These are phyloP conservation scores for Cottoperca gobio DNA, from an alignment of 2,797 vertebrate species.

Conservation along the genomic window DNA sequence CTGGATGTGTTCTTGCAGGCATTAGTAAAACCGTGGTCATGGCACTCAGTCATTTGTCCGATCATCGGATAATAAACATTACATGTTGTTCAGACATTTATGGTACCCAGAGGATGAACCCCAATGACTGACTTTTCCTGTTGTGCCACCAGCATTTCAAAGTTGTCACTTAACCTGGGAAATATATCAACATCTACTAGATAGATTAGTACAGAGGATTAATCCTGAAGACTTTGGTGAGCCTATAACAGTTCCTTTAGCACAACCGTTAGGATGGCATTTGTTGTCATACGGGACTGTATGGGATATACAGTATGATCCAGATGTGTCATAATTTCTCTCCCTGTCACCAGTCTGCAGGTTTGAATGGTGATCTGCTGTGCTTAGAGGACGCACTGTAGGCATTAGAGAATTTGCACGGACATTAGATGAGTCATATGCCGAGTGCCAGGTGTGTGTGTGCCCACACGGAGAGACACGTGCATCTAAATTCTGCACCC, in stretches of 20 bases:
- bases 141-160: too few relatives aligned
- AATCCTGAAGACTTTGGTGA: background rate
- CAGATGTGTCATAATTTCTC: slow-evolving; percentile 15
- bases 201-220: background rate
- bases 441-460: slow-evolving; percentile 38
- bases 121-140: too few relatives aligned
- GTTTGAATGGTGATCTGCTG: slow-evolving; percentile 40
- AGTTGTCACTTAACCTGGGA: too few relatives aligned
- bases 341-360: slow-evolving; percentile 22
- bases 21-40: background rate
- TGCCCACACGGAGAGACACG: background rate
- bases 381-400: slow-evolving; percentile 36
- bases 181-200: too few relatives aligned
- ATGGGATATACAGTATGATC: background rate
- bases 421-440: slow-evolving; percentile 70
- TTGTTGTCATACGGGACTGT: too few relatives aligned
- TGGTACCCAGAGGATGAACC: background rate
- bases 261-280: too few relatives aligned
- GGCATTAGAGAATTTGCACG: slow-evolving; percentile 42
- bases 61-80: background rate
- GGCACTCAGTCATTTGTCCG: background rate
- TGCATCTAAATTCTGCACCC: slow-evolving; percentile 47
- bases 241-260: too few relatives aligned
- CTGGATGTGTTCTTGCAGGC: background rate
- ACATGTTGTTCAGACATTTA: background rate